Evolutionary conservation across 2,888 invertebrate genomes (phyloP), one percentile per base, ranked within the genome.

Genomic region (Eristalis intricaria): DNA sequence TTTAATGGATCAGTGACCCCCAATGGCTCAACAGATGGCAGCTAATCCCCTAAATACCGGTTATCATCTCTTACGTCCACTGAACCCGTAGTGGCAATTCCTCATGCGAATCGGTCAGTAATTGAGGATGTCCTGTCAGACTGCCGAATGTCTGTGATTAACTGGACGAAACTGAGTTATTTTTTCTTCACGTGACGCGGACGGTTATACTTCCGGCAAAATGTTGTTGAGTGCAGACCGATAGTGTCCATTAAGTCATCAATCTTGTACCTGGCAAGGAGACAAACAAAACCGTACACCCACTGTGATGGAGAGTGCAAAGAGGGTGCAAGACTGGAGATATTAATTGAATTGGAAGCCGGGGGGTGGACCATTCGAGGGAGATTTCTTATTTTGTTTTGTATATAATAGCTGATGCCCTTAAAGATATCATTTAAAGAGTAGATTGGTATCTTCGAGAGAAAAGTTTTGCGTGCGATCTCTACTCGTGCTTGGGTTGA

Each of bases 1-100:
- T 63, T 22, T 29, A 61, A n/a, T 26, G 61, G 29, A 61, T 40
- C 29, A 19, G n/a, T 15, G 22, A 50, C 66, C 35, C 50, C 22
- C 35, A 61, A 56, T 35, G 50, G 50, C 13, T 11, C 13, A 38
- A 38, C 23, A 10, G 4, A 63, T 23, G 26, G 70, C 19, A 19
- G 69, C 29, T 70, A 75, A 69, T 75, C 64, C 69, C 71, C 75
- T 70, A 23, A 81, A 23, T 58, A 65, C 40, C n/a, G 65, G 58
- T 75, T 75, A 70, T 50, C 8, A 0, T n/a, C 19, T 19, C 50
- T 19, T 19, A 8, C 19, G 2, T 7, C 50, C 50, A 19, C 8
- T 50, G 8, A 19, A 3, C 50, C 50, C 5, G 1, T 8, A 19
- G 50, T 19, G 19, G 19, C n/a, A 7, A 43, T 43, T 7, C 43